Percentiles rank a stretch among this genome's conserved stretches.
Conservation (phyloP, 2,113 vertebrate genomes). For the Colaptes auratus region DNA sequence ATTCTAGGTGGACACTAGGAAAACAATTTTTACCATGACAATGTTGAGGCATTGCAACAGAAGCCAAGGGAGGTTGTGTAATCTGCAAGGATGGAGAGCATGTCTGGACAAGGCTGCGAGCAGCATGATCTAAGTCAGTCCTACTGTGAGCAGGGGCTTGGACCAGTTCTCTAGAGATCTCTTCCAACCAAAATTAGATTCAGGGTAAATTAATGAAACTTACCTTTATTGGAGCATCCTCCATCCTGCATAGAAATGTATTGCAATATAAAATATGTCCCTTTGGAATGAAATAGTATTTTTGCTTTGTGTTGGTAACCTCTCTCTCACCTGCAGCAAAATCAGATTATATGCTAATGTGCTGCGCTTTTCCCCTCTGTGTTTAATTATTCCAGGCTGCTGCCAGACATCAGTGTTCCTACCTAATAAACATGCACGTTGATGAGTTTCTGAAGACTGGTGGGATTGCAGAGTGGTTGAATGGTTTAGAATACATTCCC, state of each 20-base stretch:
- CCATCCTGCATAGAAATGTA: background rate
- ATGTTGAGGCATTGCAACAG: background rate
- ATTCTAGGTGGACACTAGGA: background rate
- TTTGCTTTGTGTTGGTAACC: background rate
- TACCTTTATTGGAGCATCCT: background rate
- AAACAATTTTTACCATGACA: background rate
- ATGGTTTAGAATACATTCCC: constrained; percentile 83
- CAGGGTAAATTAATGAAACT: background rate
- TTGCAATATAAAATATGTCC: background rate
- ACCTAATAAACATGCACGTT: constrained; percentile 87
- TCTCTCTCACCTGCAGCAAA: background rate
- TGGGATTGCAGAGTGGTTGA: constrained; percentile 84
- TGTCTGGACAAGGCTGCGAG: background rate
- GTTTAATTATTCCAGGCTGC: constrained; percentile 77
- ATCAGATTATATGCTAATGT: background rate
- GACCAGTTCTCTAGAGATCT: background rate
- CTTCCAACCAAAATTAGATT: background rate
- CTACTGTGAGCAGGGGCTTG: background rate
- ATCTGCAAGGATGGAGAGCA: background rate
- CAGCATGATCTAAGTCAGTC: background rate
- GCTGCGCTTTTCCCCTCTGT: background rate
- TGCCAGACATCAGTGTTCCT: constrained; percentile 86
- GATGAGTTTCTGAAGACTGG: constrained; percentile 88
- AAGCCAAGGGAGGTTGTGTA: background rate
- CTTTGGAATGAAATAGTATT: background rate